Evolutionary conservation across 1,140 invertebrate species (phyloP), one percentile per base, ranked within the genome.

Genomic region (Agrypnia vestita): DNA sequence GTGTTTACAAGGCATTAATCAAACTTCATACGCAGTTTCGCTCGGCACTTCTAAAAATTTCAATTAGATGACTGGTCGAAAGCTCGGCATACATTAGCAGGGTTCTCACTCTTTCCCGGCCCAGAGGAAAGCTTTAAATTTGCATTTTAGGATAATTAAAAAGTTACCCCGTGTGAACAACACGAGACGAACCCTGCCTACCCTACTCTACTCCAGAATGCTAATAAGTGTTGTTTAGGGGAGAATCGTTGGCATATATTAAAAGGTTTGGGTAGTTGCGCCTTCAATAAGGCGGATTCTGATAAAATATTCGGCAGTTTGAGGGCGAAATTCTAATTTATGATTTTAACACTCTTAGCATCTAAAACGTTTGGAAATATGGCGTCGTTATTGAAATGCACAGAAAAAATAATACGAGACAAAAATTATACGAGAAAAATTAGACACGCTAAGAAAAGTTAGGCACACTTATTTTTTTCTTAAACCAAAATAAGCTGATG

Each of bases 61-160:
- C 74, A 76, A 76, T 76, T 76, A 76, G 74, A 76, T 76, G 74
- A 76, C 59, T 76, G n/a, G 74, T 17, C 56, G 25, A 76, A 76
- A 64, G 43, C 44, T 15, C 49, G 11, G 49, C 11, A n/a, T n/a
- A 76, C 19, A 76, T 76, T 76, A 49, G 35, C 55, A n/a, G n/a
- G 15, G 15, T 35, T 35, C 25, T 35, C 25, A 35, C 25, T 35
- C 25, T 35, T 35, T 6, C 17, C 10, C 44, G 51, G n/a, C 35
- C 47, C n/a, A 19, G 55, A 43, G 17, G 47, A 47, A 47, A 47
- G 46, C 21, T 35, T 69, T 13, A 49, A 74, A 79, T 79, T 79
- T 73, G 77, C 77, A 79, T 79, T 73, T 79, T 79, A 79, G 69
- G 67, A 79, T 79, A 79, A 79, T 79, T 79, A 79, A 79, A 79